Evolutionary conservation across 2,113 vertebrate genomes (phyloP).

Genomic region (Oreochromis niloticus): DNA sequence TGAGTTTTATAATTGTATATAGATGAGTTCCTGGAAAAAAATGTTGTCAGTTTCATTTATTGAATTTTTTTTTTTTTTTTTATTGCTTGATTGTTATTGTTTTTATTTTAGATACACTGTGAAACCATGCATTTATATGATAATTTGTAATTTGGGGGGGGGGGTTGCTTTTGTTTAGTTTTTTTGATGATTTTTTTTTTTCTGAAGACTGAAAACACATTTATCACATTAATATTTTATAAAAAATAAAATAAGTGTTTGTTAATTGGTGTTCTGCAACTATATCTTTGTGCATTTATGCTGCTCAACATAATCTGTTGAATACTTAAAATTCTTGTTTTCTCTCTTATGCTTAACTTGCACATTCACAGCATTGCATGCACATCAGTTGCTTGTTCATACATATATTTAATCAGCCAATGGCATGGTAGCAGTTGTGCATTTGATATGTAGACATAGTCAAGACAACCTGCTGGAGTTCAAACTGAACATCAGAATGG

Average conservation of each 20-base stretch:
- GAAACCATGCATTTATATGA: constrained; percentile 34
- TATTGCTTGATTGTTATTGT: neutral
- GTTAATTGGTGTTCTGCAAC: neutral
- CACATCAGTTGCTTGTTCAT: neutral
- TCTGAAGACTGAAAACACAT: neutral
- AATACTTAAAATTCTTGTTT: neutral
- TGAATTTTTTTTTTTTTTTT: neutral
- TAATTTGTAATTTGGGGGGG: neutral
- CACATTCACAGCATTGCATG: accelerated
- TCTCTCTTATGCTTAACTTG: neutral
- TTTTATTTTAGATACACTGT: constrained; percentile 40
- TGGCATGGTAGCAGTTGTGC: neutral
- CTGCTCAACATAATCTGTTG: neutral
- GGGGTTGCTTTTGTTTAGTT: neutral
- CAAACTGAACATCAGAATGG: neutral
- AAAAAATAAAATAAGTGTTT: constrained; percentile 53
- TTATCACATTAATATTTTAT: constrained; percentile 38
- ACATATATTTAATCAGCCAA: neutral
- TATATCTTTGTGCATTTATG: neutral
- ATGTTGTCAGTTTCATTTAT: neutral
- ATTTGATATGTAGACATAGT: neutral
- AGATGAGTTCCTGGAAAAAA: neutral
- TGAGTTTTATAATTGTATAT: neutral
- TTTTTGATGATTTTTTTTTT: neutral
- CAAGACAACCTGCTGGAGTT: neutral